Percentiles rank a stretch among this genome's conserved stretches.
phyloP scores from a whole-genome alignment of 2,113 vertebrate species.

The Microcebus ravelobensis region DNA sequence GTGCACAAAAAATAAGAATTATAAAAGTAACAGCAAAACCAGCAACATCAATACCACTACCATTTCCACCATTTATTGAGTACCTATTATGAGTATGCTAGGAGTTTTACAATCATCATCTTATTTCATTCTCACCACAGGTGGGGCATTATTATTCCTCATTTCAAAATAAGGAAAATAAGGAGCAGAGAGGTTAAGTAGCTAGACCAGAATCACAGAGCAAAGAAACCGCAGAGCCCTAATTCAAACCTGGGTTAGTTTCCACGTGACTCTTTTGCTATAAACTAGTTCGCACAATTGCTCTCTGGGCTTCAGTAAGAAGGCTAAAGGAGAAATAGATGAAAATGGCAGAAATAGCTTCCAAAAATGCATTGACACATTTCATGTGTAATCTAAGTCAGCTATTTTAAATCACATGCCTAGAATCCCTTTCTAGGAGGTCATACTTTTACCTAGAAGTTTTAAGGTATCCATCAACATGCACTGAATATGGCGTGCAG shows the following conservation, averaged over 20 bases:
- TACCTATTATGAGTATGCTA: background rate
- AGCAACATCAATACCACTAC: background rate
- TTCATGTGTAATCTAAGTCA: background rate
- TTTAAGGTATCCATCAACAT: background rate
- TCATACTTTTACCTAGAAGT: background rate
- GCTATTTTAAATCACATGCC: background rate
- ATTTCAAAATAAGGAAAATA: background rate
- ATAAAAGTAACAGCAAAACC: background rate
- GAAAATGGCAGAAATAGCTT: background rate
- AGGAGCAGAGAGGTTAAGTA: background rate
- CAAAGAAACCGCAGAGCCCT: background rate
- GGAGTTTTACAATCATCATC: background rate
- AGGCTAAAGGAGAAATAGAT: background rate
- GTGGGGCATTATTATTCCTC: background rate
- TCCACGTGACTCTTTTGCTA: background rate
- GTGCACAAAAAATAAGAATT: background rate
- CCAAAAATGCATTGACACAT: background rate
- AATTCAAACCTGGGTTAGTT: background rate
- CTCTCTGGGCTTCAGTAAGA: background rate
- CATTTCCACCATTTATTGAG: background rate
- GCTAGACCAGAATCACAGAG: background rate
- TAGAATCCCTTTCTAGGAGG: background rate
- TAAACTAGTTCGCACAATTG: background rate
- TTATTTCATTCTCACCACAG: background rate
- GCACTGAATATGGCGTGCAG: fast-evolving